A percentile compares a stretch with the other conserved stretches of the same genome.
These are phyloP conservation scores for human (Homo sapiens) DNA, from an alignment of 2,113 vertebrate species.

Conservation along the genomic window GRCh38 chr7:25782001-25782500, in stretches of 20 bases:
- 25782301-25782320: neutral
- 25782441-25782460: neutral
- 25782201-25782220: neutral
- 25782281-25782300: neutral
- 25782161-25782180: neutral
- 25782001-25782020: neutral
- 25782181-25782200: neutral
- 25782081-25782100: neutral
- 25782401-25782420: neutral
- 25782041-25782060: neutral
- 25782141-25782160: neutral
- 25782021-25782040: neutral
- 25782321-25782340: neutral
- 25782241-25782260: neutral
- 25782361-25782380: neutral
- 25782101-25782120: neutral
- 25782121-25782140: neutral
- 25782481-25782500: neutral
- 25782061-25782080: neutral
- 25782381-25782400: neutral
- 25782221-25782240: neutral
- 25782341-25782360: neutral
- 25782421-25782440: neutral
- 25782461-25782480: neutral
- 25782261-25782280: neutral